Percentiles rank a stretch among this genome's conserved stretches.
Conservation (phyloP, 2,113 vertebrate genomes). For the Thamnophis sirtalis region DNA sequence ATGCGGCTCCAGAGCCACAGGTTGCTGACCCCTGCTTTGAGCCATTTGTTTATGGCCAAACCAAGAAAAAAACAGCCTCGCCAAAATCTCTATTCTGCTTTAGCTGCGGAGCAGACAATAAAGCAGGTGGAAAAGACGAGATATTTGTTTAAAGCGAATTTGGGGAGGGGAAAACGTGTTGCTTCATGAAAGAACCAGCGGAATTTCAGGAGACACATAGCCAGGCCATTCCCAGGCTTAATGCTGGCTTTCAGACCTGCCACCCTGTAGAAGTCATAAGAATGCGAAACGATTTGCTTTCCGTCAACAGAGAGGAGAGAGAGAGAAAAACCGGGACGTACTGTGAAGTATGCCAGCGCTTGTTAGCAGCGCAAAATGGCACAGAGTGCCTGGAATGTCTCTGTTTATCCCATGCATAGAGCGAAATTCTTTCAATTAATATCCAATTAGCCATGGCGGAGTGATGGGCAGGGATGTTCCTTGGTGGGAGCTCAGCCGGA, state of each 20-base stretch:
- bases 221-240: not conserved
- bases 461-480: not conserved
- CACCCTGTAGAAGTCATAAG: not conserved
- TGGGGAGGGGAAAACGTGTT: not conserved
- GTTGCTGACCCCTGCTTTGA: too few relatives aligned
- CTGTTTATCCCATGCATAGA: not conserved
- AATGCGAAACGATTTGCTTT: not conserved
- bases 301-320: not conserved
- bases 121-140: too few relatives aligned
- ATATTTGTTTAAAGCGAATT: not conserved
- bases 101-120: not conserved
- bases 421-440: not conserved
- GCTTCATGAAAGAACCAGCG: not conserved
- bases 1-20: too few relatives aligned
- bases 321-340: too few relatives aligned
- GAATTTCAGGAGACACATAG: not conserved
- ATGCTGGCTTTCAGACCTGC: not conserved
- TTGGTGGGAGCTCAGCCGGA: too few relatives aligned
- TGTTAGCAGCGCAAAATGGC: not conserved
- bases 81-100: not conserved
- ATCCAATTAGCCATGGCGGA: not conserved
- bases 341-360: not conserved
- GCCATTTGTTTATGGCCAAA: not conserved
- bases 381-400: not conserved
- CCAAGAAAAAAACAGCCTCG: fast-evolving